These are phyloP conservation scores for Pantherophis vulpinus DNA, from an alignment of 2,797 vertebrate genomes.

Conservation along the genomic window DNA sequence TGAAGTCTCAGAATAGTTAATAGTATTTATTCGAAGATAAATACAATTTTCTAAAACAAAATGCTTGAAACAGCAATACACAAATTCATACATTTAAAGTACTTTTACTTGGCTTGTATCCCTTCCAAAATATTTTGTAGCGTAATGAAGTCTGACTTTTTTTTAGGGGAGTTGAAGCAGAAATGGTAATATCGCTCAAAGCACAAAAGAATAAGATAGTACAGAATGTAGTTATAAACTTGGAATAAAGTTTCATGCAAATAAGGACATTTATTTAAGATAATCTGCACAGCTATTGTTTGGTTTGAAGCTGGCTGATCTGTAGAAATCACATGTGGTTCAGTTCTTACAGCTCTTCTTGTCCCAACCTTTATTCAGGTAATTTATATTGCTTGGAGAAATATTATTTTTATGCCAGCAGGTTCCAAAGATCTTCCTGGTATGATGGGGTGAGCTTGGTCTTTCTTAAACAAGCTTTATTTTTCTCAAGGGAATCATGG, in stretches of 20 bases:
- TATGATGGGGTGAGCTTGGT: background rate
- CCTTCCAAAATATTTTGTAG: background rate
- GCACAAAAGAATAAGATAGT: background rate
- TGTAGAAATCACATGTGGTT: background rate
- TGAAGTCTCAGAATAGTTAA: background rate
- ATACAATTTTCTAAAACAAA: background rate
- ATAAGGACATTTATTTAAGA: background rate
- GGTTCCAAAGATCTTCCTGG: background rate
- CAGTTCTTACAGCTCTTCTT: background rate
- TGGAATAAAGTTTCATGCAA: background rate
- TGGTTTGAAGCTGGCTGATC: background rate
- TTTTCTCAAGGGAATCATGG: background rate
- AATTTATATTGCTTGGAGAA: background rate
- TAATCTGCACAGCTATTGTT: background rate
- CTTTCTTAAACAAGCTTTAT: background rate
- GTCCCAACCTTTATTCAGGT: background rate
- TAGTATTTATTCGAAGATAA: background rate
- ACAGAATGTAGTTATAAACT: background rate
- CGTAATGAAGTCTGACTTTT: background rate
- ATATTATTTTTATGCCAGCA: background rate
- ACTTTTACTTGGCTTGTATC: background rate
- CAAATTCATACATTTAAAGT: background rate
- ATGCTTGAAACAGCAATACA: background rate
- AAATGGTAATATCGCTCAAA: background rate
- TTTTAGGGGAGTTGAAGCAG: background rate